Evolutionary conservation across 2,888 invertebrate genomes (phyloP).

Genomic region (Exocentrus adspersus): DNA sequence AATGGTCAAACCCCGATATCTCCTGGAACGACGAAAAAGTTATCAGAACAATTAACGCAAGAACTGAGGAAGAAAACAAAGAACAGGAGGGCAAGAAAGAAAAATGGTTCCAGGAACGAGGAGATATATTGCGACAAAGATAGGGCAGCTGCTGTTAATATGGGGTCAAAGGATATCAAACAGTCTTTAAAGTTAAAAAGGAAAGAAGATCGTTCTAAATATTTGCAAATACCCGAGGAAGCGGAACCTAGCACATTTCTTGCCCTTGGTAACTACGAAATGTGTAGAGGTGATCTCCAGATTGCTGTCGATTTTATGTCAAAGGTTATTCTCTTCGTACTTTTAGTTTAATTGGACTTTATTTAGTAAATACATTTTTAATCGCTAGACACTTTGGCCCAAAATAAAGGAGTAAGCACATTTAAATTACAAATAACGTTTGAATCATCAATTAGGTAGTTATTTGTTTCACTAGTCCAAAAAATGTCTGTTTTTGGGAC

Average conservation of each 20-base stretch:
- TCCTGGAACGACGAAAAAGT: constrained; percentile 41
- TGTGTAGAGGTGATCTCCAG: constrained; percentile 77
- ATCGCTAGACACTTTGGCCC: too few relatives aligned
- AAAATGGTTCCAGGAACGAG: constrained; percentile 63
- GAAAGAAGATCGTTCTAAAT: constrained; percentile 78
- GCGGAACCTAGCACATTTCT: constrained; percentile 81
- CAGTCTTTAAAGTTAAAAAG: constrained; percentile 83
- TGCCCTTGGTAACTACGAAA: constrained; percentile 79
- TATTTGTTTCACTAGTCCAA: too few relatives aligned
- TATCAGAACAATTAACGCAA: constrained; percentile 45
- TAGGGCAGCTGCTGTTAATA: constrained; percentile 87
- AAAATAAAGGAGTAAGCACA: too few relatives aligned
- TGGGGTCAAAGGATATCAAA: constrained; percentile 89
- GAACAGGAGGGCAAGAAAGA: constrained; percentile 42
- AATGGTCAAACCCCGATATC: constrained; percentile 41
- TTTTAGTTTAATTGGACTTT: neutral
- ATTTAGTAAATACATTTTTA: too few relatives aligned
- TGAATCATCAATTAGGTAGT: too few relatives aligned
- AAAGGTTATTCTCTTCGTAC: constrained; percentile 69
- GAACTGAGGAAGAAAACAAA: constrained; percentile 57
- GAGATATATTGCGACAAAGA: constrained; percentile 92
- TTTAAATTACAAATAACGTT: too few relatives aligned
- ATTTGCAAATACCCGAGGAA: constrained; percentile 79
- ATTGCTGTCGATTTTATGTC: constrained; percentile 81
- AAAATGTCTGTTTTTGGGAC: too few relatives aligned